Evolutionary conservation across 2,113 vertebrate species (phyloP), one percentile per base, ranked within the genome.

Genomic region (Sorex fumeus): DNA sequence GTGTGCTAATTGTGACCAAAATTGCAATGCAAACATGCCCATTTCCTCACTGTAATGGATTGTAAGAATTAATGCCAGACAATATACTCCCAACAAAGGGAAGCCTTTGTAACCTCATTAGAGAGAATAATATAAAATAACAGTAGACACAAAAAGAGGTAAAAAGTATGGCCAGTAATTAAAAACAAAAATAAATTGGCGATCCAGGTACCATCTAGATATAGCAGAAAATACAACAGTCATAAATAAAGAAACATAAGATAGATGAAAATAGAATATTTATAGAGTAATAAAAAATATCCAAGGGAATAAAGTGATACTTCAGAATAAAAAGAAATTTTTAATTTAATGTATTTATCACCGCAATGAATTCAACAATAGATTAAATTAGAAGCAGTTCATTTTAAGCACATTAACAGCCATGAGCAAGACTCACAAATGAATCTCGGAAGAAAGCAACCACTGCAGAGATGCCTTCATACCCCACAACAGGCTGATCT

Each of bases 291-390:
- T 66, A 0, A 69, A 30, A 92, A 88, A 81, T 71, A 53, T 82
- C 70, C 15, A 50, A 82, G 84, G 40, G 45, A 50, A 50, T 50
- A 50, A 30, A 85, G 69, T 77, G 15, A 45, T 62, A 89, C 23
- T 53, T 13, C 36, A 34, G 32, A 86, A 81, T 64, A 16, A 91
- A 78, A 94, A 94, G 23, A 19, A 7, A 50, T 50, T 50, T 50
- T 50, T 60, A 60, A 21, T 60, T 60, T 60, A 60, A 23, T 60
- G 18, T 60, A 21, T 23, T 23, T 60, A 60, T 3, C 57, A 60
- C 13, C 10, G 13, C 18, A 60, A 60, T 60, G 57, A 60, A 60
- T 60, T 60, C 57, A 21, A 3, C 47, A 50, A 50, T 13, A 47
- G 45, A 47, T 19, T 57, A 23, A 53, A 23, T 60, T 60, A 62